Evolutionary conservation across 64 coral and sea anemone genomes (phyloP).

Genomic region (Actinia tenebrosa): DNA sequence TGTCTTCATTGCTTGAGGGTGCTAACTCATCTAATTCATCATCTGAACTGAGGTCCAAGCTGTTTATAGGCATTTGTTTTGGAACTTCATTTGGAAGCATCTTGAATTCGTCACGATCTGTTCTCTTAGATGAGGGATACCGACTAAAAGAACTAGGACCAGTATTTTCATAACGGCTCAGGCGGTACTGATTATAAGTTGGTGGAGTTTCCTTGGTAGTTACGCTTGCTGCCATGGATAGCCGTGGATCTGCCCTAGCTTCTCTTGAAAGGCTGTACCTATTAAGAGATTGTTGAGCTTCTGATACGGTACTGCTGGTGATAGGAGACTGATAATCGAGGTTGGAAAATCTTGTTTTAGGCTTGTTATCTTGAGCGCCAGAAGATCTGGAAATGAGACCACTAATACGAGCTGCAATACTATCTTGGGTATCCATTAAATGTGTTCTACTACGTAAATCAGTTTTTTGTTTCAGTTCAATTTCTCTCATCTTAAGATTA

Average conservation of each 20-base stretch:
- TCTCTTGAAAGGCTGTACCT: background rate
- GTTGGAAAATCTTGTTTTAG: background rate
- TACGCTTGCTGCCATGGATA: background rate
- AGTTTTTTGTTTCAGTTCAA: slow-evolving; percentile 54
- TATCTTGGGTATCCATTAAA: background rate
- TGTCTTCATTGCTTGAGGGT: slow-evolving; percentile 28
- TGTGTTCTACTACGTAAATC: slow-evolving; percentile 21
- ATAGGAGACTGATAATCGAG: background rate
- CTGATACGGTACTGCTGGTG: background rate
- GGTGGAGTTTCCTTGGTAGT: background rate
- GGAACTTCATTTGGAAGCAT: slow-evolving; percentile 8
- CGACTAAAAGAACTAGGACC: background rate
- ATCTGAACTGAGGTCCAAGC: slow-evolving; percentile 28
- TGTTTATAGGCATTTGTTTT: background rate
- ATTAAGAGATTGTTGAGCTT: background rate
- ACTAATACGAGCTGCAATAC: background rate
- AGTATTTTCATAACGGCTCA: background rate
- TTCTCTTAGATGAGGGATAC: background rate
- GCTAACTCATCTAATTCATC: slow-evolving; percentile 34
- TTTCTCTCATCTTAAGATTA: slow-evolving; percentile 64
- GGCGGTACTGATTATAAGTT: background rate
- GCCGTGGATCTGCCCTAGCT: background rate
- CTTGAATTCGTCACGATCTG: background rate
- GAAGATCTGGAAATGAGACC: slow-evolving; percentile 18
- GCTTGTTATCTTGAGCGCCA: background rate